A percentile compares a stretch with the other conserved stretches of the same genome.
phyloP scores from a whole-genome alignment of 2,797 vertebrate species.

The Hippoglossus hippoglossus region DNA sequence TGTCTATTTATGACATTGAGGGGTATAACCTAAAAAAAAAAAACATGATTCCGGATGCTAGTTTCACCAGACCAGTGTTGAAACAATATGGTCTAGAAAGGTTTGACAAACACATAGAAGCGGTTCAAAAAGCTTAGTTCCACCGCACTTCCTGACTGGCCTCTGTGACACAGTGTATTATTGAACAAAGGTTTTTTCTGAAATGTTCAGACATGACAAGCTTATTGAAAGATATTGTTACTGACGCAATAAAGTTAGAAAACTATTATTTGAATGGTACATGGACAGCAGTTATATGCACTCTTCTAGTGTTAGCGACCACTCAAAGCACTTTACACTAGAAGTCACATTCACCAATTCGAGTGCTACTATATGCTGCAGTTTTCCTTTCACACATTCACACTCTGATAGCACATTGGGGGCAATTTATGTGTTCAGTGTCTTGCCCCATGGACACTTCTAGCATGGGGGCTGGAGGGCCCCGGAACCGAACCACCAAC shows the following conservation, averaged over 20 bases:
- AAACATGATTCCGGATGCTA: constrained; percentile 5
- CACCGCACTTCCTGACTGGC: too few relatives aligned
- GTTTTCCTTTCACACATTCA: too few relatives aligned
- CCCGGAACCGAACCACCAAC: too few relatives aligned
- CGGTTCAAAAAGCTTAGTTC: background rate
- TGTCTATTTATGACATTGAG: background rate
- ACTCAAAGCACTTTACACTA: too few relatives aligned
- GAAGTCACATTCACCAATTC: too few relatives aligned
- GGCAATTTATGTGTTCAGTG: too few relatives aligned
- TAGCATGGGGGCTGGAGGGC: too few relatives aligned
- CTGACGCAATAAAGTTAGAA: background rate
- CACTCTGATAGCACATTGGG: too few relatives aligned
- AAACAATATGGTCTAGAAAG: constrained; percentile 4
- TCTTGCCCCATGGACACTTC: too few relatives aligned
- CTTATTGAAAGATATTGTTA: background rate
- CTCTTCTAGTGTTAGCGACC: too few relatives aligned
- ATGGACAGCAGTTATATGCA: too few relatives aligned
- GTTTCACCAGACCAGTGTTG: background rate
- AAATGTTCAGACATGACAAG: background rate
- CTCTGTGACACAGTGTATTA: background rate
- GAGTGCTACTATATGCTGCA: too few relatives aligned
- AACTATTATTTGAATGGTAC: background rate
- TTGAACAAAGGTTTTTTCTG: background rate
- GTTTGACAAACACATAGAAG: background rate
- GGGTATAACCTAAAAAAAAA: background rate